Evolutionary conservation across 2,888 invertebrate species (phyloP).

Genomic region (Ornithoptera alexandrae): DNA sequence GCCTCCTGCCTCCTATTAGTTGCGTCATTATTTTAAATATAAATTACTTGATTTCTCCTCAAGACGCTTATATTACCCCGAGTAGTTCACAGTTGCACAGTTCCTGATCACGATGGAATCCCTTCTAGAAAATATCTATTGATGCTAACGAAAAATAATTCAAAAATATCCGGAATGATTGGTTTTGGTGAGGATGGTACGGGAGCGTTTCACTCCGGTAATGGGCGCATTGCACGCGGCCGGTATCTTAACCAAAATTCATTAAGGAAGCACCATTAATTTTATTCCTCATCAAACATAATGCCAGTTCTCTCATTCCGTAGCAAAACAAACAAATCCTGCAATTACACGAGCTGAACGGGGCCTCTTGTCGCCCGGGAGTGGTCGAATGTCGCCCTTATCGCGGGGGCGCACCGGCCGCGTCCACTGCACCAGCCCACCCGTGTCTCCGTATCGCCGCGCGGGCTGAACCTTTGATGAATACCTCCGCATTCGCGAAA

Average conservation of each 20-base stretch:
- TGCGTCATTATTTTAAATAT: slow-evolving; percentile 43
- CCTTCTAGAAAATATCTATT: too few species aligned
- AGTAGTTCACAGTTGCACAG: too few species aligned
- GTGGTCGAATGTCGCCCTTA: slow-evolving; percentile 46
- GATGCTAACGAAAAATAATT: too few species aligned
- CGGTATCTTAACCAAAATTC: slow-evolving; percentile 71
- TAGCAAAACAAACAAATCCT: slow-evolving; percentile 77
- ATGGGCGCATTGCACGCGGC: slow-evolving; percentile 28
- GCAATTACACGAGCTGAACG: slow-evolving; percentile 67
- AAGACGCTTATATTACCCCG: too few species aligned
- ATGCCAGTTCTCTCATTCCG: slow-evolving; percentile 69
- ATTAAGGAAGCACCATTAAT: slow-evolving; percentile 74
- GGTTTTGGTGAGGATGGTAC: too few species aligned
- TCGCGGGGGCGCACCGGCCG: slow-evolving; percentile 22
- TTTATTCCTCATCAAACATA: slow-evolving; percentile 63
- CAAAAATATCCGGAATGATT: too few species aligned
- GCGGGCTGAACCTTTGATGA: slow-evolving; percentile 18
- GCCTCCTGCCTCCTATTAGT: slow-evolving; percentile 49
- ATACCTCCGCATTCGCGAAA: slow-evolving; percentile 10
- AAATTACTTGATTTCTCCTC: slow-evolving; percentile 14
- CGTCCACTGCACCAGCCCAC: too few species aligned
- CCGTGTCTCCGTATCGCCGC: neutral
- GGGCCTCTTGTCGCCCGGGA: slow-evolving; percentile 32
- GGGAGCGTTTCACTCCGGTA: too few species aligned
- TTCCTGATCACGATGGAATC: neutral